These are phyloP conservation scores for Barypeithes pellucidus DNA, from an alignment of 2,888 invertebrate species.

Conservation along the genomic window DNA sequence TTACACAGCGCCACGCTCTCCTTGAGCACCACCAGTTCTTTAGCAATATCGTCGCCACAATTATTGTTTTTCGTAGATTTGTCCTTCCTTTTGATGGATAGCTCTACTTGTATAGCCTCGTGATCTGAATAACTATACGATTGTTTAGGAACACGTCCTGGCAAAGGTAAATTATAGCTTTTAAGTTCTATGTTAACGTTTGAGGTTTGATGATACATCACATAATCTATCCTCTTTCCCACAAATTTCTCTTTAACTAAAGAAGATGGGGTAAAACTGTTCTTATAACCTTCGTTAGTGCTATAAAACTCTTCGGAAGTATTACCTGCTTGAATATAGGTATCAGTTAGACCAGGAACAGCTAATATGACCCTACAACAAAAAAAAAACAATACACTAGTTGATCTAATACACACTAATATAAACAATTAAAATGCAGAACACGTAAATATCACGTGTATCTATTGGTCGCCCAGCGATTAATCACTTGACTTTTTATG, in stretches of 20 bases:
- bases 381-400: constrained; percentile 39
- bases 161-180: constrained; percentile 81
- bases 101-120: constrained; percentile 83
- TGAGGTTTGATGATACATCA: constrained; percentile 77
- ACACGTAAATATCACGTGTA: no score
- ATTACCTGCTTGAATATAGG: constrained; percentile 67
- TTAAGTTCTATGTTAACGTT: constrained; percentile 68
- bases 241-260: constrained; percentile 74
- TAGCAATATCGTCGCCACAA: constrained; percentile 54
- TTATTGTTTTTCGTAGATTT: constrained; percentile 24
- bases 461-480: no score
- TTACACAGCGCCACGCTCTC: constrained; percentile 77
- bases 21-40: constrained; percentile 68
- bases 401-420: no score
- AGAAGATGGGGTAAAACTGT: constrained; percentile 83
- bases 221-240: constrained; percentile 95
- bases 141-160: constrained; percentile 80
- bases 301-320: constrained; percentile 70
- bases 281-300: constrained; percentile 86
- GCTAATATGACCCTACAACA: constrained; percentile 73
- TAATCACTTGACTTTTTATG: no score
- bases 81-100: constrained; percentile 66
- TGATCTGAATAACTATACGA: constrained; percentile 91
- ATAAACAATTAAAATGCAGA: no score
- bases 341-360: constrained; percentile 74